Conservation (phyloP, 2,888 invertebrate species). For the Meta bourneti region DNA sequence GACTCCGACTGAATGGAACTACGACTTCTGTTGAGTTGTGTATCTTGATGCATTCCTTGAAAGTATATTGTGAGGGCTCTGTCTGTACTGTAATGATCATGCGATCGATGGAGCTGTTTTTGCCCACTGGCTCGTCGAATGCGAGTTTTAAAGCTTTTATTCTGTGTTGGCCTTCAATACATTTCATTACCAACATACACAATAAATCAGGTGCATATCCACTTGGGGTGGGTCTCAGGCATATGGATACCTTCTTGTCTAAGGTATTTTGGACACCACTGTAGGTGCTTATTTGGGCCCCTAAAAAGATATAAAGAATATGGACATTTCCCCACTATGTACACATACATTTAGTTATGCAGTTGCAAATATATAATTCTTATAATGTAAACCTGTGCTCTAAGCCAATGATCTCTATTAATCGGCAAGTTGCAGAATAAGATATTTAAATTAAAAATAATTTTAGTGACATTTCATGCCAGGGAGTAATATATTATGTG, state of each 20-base stretch:
- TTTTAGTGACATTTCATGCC: no score
- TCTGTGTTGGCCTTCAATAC: conserved; percentile 12
- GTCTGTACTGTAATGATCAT: not conserved
- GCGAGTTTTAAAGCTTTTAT: conserved; percentile 35
- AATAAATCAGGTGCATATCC: conserved; percentile 1
- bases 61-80: not conserved
- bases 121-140: conserved; percentile 38
- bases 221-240: not conserved
- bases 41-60: conserved; percentile 18
- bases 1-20: not conserved
- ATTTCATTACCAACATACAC: conserved; percentile 34
- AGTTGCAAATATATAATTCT: no score
- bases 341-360: no score
- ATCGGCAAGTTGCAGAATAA: no score
- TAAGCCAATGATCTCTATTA: no score
- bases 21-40: conserved; percentile 7
- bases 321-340: no score
- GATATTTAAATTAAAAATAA: no score
- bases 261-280: not conserved
- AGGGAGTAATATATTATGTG: no score
- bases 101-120: conserved; percentile 7
- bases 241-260: conserved; percentile 31
- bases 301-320: no score
- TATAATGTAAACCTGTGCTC: no score
- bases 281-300: no score